Evolutionary conservation across 2,797 vertebrate species (phyloP).

Genomic region (Cyclopterus lumpus): DNA sequence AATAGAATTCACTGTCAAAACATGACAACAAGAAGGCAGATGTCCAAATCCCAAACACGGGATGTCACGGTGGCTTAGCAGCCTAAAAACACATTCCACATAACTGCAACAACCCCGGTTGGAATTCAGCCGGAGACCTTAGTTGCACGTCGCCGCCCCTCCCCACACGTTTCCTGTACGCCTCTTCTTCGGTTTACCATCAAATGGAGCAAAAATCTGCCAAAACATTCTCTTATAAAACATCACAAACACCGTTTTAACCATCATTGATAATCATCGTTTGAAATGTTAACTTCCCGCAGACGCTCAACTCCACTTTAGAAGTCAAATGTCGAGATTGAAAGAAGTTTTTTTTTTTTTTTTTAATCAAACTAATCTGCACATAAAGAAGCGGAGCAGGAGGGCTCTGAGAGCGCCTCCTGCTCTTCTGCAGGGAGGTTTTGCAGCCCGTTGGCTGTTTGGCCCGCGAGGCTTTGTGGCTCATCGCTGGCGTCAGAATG

Average conservation of each 20-base stretch:
- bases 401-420: slow-evolving; percentile 10
- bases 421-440: slow-evolving; percentile 47
- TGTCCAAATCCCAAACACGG: slow-evolving; percentile 13
- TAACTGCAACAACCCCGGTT: background rate
- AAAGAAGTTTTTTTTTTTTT: no score
- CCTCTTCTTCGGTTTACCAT: slow-evolving; percentile 6
- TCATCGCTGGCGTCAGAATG: slow-evolving; percentile 71
- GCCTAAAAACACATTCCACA: background rate
- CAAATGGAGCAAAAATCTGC: background rate
- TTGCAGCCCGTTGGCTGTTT: slow-evolving; percentile 58
- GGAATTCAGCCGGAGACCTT: background rate
- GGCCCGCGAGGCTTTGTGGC: slow-evolving; percentile 65
- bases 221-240: slow-evolving; percentile 1
- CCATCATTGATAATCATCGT: background rate
- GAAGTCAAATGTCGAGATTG: slow-evolving; percentile 12
- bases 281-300: background rate
- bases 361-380: slow-evolving; percentile 32
- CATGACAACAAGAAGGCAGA: slow-evolving; percentile 18
- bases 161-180: slow-evolving; percentile 15
- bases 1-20: slow-evolving; percentile 16
- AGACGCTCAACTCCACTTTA: background rate
- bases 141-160: slow-evolving; percentile 1
- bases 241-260: slow-evolving; percentile 12
- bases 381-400: slow-evolving; percentile 36
- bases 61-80: slow-evolving; percentile 4